Percentiles rank a stretch among this genome's conserved stretches.
These are phyloP conservation scores for Mylabris phalerata DNA, from an alignment of 1,140 invertebrate genomes.

Conservation along the genomic window DNA sequence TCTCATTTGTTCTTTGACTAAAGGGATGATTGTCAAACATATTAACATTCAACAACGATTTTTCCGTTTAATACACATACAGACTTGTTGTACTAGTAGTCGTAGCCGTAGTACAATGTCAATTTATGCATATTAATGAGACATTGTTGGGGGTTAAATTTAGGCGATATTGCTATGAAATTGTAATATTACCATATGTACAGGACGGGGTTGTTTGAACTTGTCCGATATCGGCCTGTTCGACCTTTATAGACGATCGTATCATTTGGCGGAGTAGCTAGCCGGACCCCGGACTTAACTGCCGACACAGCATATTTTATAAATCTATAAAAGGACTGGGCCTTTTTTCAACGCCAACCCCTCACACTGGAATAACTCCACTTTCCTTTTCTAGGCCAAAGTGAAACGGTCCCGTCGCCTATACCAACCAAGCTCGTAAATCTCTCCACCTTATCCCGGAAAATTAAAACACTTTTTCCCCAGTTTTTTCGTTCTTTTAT, in stretches of 20 bases:
- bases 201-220: slow-evolving; percentile 7
- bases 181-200: neutral
- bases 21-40: slow-evolving; percentile 20
- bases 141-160: neutral
- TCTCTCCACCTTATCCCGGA: no score
- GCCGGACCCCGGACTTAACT: slow-evolving; percentile 8
- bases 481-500: no score
- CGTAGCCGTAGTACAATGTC: slow-evolving; percentile 18
- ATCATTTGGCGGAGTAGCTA: neutral
- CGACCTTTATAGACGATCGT: slow-evolving; percentile 9
- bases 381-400: no score
- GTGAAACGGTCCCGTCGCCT: no score
- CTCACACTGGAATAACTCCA: slow-evolving; percentile 6
- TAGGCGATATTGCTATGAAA: neutral
- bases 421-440: no score
- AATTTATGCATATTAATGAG: slow-evolving; percentile 29
- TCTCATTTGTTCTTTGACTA: neutral
- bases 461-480: no score
- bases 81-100: neutral
- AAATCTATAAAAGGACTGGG: slow-evolving; percentile 13
- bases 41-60: slow-evolving; percentile 27
- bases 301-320: slow-evolving; percentile 16
- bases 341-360: slow-evolving; percentile 5
- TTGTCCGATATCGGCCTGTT: slow-evolving; percentile 4
- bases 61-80: slow-evolving; percentile 22